These are phyloP conservation scores for Dasysyrphus tricinctus DNA, from an alignment of 2,888 invertebrate genomes.

Conservation along the genomic window DNA sequence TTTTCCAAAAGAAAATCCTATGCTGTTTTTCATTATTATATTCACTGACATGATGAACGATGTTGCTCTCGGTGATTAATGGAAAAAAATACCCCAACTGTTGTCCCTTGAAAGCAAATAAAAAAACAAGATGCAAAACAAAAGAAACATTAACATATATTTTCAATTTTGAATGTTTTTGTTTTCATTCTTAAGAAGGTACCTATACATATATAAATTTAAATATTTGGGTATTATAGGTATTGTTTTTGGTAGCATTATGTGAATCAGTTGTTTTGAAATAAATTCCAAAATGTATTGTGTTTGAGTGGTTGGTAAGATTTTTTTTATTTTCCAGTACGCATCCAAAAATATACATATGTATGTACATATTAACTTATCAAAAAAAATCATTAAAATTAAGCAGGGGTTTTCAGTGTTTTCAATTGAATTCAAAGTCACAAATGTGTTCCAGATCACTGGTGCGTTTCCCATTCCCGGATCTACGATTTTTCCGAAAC, in stretches of 20 bases:
- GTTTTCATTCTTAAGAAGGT: neutral
- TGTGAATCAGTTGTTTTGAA: neutral
- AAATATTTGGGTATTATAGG: too few species aligned
- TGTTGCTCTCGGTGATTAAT: conserved; percentile 19
- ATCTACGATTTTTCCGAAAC: too few species aligned
- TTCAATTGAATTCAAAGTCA: too few species aligned
- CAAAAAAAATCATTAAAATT: too few species aligned
- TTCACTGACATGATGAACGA: conserved; percentile 39
- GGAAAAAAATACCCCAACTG: neutral
- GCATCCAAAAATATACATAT: too few species aligned
- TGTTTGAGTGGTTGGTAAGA: too few species aligned
- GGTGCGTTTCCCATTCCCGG: too few species aligned
- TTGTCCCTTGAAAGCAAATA: conserved; percentile 6
- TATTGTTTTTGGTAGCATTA: too few species aligned
- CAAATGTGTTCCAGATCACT: too few species aligned
- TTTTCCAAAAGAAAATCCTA: conserved; percentile 8
- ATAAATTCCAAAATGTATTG: neutral
- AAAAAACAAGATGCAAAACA: conserved; percentile 17
- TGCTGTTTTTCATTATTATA: conserved; percentile 11
- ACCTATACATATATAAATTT: neutral
- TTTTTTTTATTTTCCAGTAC: too few species aligned
- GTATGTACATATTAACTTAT: too few species aligned
- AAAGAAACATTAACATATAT: conserved; percentile 19
- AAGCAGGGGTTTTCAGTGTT: too few species aligned
- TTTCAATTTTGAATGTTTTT: conserved; percentile 8